Base-by-base conservation (phyloP, 2,888 invertebrate species). In the Torymus auratus region DNA sequence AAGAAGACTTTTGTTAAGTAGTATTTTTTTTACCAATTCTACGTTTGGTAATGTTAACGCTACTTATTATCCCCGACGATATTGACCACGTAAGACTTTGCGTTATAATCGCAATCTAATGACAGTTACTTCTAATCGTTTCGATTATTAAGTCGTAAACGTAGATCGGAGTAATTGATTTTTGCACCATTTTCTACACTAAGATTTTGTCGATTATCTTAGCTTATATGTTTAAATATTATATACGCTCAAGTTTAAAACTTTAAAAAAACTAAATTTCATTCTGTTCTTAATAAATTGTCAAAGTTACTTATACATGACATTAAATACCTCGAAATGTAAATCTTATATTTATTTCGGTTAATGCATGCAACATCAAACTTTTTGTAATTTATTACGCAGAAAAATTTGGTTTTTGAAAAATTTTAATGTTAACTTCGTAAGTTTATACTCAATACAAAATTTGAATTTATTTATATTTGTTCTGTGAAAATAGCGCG, bases 1-100 rank as follows among this genome's bases (percentile, higher is more conserved):
- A 74, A 80, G 74, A 80, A 75, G 80, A 80, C 67, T 52, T 80
- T 52, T 75, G n/a, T 69, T 60, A 70, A 75, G 69, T 75, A 80
- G 64, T 80, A 75, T 65, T 58, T 52, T 70, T 14, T 70, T 75
- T 80, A 80, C 60, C 75, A 75, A 75, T 70, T 58, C 53, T 80
- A 80, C n/a, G 65, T 70, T 70, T 75, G 80, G 80, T 80, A 80
- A 53, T 60, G 41, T 53, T 64, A 69, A 74, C 64, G 41, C 75
- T 80, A 80, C 75, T 70, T 65, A 74, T 68, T 75, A 80, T 15
- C 73, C 65, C 55, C 60, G 56, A 58, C 41, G 15, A 73, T 70
- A 70, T 75, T 75, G 74, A 75, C 60, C 60, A 65, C 23, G 20
- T 80, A 80, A 58, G 41, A 70, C 58, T 68, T 65, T 75, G 50